These are phyloP conservation scores for Ctenoplectra terminalis DNA, from an alignment of 1,140 invertebrate species.

Conservation along the genomic window DNA sequence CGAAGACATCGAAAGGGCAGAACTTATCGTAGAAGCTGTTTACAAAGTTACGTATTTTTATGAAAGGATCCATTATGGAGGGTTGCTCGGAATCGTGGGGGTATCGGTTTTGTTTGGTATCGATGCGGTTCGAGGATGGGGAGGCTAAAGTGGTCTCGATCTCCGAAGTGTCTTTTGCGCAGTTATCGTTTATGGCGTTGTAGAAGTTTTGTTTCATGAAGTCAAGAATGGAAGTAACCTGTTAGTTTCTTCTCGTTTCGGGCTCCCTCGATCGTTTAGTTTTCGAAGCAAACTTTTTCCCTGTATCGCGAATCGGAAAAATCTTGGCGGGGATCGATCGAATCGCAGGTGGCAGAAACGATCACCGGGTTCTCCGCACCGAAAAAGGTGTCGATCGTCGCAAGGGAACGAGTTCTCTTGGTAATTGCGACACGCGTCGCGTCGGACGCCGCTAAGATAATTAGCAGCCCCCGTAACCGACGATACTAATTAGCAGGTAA, in stretches of 20 bases:
- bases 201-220: not conserved
- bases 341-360: not conserved
- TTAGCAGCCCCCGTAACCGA: constrained; percentile 46
- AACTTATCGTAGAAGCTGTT: no score
- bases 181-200: constrained; percentile 11
- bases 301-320: not conserved
- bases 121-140: not conserved
- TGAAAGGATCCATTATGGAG: not conserved
- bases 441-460: constrained; percentile 44
- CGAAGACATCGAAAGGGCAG: no score
- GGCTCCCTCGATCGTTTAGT: not conserved
- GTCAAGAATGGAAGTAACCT: not conserved
- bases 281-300: not conserved
- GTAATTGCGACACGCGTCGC: constrained; percentile 21
- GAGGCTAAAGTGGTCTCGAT: not conserved
- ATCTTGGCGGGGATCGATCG: not conserved
- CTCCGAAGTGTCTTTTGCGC: not conserved
- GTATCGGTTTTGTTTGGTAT: not conserved
- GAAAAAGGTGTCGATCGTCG: no score
- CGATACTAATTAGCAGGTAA: constrained; percentile 64
- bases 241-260: not conserved
- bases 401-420: no score
- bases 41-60: not conserved
- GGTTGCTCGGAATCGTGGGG: not conserved
- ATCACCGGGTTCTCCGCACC: not conserved